Percentiles rank a stretch among this genome's conserved stretches.
These are phyloP conservation scores for Carterocephalus palaemon DNA, from an alignment of 2,888 invertebrate genomes.

Conservation along the genomic window DNA sequence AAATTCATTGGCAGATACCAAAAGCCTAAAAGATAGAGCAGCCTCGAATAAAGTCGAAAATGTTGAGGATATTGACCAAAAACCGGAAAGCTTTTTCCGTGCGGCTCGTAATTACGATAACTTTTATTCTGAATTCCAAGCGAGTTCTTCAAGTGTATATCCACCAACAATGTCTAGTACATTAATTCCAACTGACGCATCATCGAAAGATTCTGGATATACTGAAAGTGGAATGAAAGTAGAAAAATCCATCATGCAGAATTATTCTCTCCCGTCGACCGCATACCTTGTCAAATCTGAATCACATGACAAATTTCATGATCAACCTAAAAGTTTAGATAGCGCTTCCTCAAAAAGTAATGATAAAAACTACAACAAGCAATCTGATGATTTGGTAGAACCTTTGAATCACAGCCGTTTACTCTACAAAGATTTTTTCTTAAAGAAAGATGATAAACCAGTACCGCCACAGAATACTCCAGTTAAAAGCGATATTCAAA, in stretches of 20 bases:
- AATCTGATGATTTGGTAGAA: conserved; percentile 52
- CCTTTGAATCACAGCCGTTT: conserved; percentile 69
- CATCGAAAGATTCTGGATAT: conserved; percentile 72
- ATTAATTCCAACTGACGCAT: conserved; percentile 55
- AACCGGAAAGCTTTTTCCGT: conserved; percentile 39
- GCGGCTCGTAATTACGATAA: conserved; percentile 58
- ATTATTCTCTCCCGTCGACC: conserved; percentile 57
- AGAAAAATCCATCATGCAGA: conserved; percentile 50
- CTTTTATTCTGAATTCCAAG: conserved; percentile 63
- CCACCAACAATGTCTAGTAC: conserved; percentile 57
- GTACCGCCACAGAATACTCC: conserved; percentile 65
- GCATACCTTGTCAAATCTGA: conserved; percentile 46
- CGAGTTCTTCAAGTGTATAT: conserved; percentile 41
- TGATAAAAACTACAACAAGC: conserved; percentile 48
- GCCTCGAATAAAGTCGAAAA: conserved; percentile 19
- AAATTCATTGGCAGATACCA: conserved; percentile 40
- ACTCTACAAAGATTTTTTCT: conserved; percentile 69
- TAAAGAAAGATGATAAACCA: conserved; percentile 64
- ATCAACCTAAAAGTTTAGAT: conserved; percentile 64
- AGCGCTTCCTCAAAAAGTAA: conserved; percentile 50
- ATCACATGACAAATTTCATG: conserved; percentile 44
- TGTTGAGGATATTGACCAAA: conserved; percentile 30
- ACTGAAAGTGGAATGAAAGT: conserved; percentile 62
- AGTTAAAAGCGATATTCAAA: conserved; percentile 39
- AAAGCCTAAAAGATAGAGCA: conserved; percentile 16